These are phyloP conservation scores for Aphelocoma coerulescens DNA, from an alignment of 2,113 vertebrate genomes.

Conservation along the genomic window DNA sequence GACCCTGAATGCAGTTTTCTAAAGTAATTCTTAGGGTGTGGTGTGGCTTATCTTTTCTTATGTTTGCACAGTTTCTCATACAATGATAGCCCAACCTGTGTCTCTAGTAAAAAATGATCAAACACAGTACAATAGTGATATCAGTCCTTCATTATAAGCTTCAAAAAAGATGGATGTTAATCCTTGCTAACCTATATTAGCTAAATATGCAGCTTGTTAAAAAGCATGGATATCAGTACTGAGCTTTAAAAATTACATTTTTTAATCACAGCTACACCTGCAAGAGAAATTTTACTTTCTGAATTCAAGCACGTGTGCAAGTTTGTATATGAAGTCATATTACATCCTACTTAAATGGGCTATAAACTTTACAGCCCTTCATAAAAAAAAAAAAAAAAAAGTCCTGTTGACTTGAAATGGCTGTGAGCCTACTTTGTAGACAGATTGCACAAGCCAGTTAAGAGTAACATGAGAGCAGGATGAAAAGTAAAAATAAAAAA, in stretches of 20 bases:
- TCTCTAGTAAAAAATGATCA: background rate
- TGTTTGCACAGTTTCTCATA: background rate
- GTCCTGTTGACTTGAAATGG: background rate
- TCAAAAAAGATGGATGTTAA: background rate
- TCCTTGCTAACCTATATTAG: background rate
- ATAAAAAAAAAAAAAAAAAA: background rate
- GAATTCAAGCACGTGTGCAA: background rate
- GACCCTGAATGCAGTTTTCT: background rate
- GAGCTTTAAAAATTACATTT: background rate
- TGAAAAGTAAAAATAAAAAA: background rate
- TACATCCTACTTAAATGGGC: background rate
- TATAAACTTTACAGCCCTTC: background rate
- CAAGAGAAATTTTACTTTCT: background rate
- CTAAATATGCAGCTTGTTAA: background rate
- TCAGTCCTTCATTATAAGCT: background rate
- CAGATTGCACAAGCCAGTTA: background rate
- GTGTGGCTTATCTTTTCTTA: background rate
- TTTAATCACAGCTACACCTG: background rate
- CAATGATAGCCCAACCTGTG: background rate
- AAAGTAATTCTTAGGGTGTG: background rate
- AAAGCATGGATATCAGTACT: background rate
- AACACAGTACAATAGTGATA: background rate
- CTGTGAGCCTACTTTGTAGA: background rate
- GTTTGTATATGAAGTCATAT: background rate
- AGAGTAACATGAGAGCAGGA: background rate